Evolutionary conservation across 1,140 invertebrate species (phyloP).

Genomic region (Drosophila yakuba): DNA sequence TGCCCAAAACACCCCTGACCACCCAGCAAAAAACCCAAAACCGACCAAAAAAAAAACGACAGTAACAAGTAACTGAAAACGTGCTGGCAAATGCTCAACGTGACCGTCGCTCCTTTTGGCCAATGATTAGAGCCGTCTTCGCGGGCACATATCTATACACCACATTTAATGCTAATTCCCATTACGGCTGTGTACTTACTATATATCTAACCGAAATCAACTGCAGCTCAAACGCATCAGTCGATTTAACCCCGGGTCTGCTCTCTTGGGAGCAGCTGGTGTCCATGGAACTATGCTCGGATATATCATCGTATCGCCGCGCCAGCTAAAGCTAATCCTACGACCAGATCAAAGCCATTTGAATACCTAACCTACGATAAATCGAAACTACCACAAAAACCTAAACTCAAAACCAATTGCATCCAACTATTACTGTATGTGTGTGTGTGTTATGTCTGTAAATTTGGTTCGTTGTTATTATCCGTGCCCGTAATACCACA

Average conservation of each 20-base stretch:
- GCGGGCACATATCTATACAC: constrained; percentile 27
- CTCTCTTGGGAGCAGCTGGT: constrained; percentile 56
- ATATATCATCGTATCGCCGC: constrained; percentile 35
- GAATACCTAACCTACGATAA: constrained; percentile 58
- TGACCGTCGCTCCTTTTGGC: constrained; percentile 72
- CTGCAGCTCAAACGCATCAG: constrained; percentile 41
- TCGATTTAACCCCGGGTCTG: constrained; percentile 47
- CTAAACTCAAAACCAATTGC: constrained; percentile 21
- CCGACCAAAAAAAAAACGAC: neutral
- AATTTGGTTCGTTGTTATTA: constrained; percentile 57
- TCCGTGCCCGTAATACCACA: constrained; percentile 60
- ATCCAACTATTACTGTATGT: constrained; percentile 17
- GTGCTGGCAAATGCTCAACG: constrained; percentile 61
- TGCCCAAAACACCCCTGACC: neutral
- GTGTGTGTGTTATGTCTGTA: constrained; percentile 67
- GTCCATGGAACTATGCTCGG: constrained; percentile 65
- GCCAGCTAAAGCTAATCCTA: constrained; percentile 29
- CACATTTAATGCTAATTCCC: constrained; percentile 55
- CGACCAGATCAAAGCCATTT: constrained; percentile 32
- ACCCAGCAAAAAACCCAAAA: constrained; percentile 14
- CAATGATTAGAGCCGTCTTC: constrained; percentile 38
- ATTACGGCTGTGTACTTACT: constrained; percentile 58
- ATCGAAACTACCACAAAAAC: constrained; percentile 23
- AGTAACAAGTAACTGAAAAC: constrained; percentile 60
- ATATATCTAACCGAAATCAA: constrained; percentile 44